Base-by-base conservation (phyloP, 2,113 vertebrate species). In the Odocoileus hemionus region DNA sequence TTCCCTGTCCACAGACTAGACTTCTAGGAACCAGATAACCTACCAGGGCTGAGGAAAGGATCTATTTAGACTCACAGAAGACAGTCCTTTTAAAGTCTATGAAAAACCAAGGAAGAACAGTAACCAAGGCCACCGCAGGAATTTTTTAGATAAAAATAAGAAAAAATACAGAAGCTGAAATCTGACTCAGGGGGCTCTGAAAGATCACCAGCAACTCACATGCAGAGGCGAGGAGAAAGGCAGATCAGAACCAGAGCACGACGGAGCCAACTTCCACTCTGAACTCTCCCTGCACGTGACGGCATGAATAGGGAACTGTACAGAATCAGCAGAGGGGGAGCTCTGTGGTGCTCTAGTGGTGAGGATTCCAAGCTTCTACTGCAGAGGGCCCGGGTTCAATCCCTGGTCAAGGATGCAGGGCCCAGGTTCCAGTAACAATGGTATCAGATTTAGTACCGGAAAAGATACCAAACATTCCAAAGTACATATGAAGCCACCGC, bases 211-310 rank as follows among this genome's bases (percentile, higher is more conserved):
- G 2, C n/a, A 5, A 47, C 82, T 14, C 25, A 15, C 61, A 2
- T 0, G 13, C 39, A 0, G 6, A 1, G 4, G 78, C 10, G 15
- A 7, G 52, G 43, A 50, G 23, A 8, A 3, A 23, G 21, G 50
- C 12, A 2, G 64, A 9, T 15, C 15, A 23, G 60, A 43, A 39
- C 54, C 6, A 9, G 30, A 61, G 5, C 5, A 10, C 0, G 1
- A 12, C 17, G 2, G 33, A 86, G 30, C 80, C 0, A 39, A 36
- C 80, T 1, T 33, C 15, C 3, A 19, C 54, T n/a, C 43, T 8
- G 45, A 47, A 33, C 25, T 11, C 11, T 25, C 13, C 91, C 14
- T 4, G 36, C 8, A 10, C 36, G 9, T 25, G 11, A 39, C 1
- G 16, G 36, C 5, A 6, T 14, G 52, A 14, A 43, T 0, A 47